Evolutionary conservation across 2,113 vertebrate species (phyloP).

Genomic region (Nerophis lumbriciformis): DNA sequence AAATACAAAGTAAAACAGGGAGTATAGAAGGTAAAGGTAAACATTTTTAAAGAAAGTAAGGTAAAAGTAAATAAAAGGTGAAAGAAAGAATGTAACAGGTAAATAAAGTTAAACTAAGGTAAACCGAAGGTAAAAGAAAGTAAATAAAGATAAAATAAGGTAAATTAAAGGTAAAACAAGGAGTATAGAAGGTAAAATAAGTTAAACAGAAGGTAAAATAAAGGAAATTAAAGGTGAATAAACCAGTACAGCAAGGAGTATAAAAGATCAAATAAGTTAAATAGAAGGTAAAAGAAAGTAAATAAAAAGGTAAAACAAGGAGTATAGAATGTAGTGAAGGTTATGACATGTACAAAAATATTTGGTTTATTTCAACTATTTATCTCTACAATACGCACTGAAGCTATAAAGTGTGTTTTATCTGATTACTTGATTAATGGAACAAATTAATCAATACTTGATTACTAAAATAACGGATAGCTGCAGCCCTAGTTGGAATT

Average conservation of each 20-base stretch:
- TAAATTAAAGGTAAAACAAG: background rate
- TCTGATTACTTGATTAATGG: no score
- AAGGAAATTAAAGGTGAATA: background rate
- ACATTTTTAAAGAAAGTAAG: no score
- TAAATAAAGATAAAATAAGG: background rate
- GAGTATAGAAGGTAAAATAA: background rate
- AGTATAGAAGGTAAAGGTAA: background rate
- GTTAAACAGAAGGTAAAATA: background rate
- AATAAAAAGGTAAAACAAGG: background rate
- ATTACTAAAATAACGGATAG: no score
- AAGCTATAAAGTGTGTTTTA: no score
- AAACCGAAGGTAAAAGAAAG: no score
- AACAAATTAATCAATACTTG: no score
- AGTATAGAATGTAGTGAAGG: background rate
- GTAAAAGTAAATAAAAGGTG: no score
- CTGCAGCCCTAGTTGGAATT: no score
- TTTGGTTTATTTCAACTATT: no score
- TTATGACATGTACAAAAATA: background rate
- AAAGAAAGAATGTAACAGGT: no score
- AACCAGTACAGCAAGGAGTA: background rate
- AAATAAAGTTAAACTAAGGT: no score
- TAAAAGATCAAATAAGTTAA: background rate
- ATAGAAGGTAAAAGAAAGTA: background rate
- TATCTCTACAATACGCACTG: no score
- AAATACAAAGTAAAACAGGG: background rate